Percentiles rank a stretch among this genome's conserved stretches.
Conservation (phyloP, 2,797 vertebrate species). For the Poeciliopsis paucimaculata region DNA sequence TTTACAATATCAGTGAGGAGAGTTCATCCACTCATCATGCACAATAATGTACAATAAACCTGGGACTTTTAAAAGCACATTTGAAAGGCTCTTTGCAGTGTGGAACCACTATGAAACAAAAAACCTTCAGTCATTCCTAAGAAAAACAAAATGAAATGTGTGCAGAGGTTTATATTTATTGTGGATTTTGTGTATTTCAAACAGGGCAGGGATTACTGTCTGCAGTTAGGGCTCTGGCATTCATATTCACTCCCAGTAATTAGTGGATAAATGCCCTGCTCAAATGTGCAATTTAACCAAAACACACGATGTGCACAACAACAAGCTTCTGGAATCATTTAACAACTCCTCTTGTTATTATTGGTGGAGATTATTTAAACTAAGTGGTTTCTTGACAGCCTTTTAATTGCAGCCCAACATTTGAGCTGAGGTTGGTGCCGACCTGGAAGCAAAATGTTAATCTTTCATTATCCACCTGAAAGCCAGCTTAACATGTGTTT, state of each 20-base stretch:
- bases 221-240: neutral
- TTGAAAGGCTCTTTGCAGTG: neutral
- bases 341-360: neutral
- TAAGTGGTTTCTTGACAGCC: neutral
- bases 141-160: neutral
- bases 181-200: neutral
- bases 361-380: neutral
- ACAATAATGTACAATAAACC: neutral
- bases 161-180: neutral
- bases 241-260: neutral
- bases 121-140: neutral
- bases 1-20: neutral
- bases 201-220: neutral
- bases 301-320: neutral
- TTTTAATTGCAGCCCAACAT: neutral
- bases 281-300: neutral
- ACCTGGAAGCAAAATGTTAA: neutral
- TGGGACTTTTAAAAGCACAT: neutral
- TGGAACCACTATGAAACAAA: neutral
- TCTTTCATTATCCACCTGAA: neutral
- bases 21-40: neutral
- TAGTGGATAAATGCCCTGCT: neutral
- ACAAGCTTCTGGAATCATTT: neutral
- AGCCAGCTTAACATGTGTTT: neutral
- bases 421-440: neutral